Evolutionary conservation across 1,140 invertebrate genomes (phyloP).

Genomic region (Maconellicoccus hirsutus): DNA sequence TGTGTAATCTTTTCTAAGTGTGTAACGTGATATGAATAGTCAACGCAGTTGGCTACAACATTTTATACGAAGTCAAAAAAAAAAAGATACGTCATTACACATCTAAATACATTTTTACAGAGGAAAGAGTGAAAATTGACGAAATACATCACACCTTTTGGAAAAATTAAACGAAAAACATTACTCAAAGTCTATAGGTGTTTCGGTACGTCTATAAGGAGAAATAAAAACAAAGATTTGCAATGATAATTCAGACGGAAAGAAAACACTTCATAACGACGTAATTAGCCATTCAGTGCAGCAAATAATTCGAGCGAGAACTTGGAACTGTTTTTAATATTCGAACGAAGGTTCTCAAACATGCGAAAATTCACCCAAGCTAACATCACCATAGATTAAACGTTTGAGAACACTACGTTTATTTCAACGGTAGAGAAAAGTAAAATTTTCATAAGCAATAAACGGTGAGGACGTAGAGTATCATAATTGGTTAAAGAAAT

Average conservation of each 20-base stretch:
- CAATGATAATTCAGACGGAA: constrained; percentile 9
- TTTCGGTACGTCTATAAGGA: background rate
- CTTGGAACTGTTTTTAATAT: constrained; percentile 14
- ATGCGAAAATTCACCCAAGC: background rate
- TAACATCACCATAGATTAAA: background rate
- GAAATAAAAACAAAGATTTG: background rate
- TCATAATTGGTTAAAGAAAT: constrained; percentile 20
- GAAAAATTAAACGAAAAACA: no score
- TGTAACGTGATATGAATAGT: background rate
- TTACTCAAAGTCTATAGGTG: background rate
- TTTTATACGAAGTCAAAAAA: no score
- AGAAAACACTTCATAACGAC: constrained; percentile 13
- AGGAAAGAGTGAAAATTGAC: no score
- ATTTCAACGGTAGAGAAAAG: background rate
- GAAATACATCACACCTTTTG: no score
- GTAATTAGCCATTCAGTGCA: constrained; percentile 15
- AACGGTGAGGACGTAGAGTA: background rate
- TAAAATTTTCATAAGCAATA: background rate
- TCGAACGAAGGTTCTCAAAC: background rate
- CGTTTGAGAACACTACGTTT: background rate
- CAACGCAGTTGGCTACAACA: no score
- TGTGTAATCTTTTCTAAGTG: background rate
- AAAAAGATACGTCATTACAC: no score
- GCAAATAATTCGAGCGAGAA: constrained; percentile 10
- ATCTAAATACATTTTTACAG: no score